These are phyloP conservation scores for Microcebus griseorufus DNA, from an alignment of 2,113 vertebrate genomes.

Conservation along the genomic window DNA sequence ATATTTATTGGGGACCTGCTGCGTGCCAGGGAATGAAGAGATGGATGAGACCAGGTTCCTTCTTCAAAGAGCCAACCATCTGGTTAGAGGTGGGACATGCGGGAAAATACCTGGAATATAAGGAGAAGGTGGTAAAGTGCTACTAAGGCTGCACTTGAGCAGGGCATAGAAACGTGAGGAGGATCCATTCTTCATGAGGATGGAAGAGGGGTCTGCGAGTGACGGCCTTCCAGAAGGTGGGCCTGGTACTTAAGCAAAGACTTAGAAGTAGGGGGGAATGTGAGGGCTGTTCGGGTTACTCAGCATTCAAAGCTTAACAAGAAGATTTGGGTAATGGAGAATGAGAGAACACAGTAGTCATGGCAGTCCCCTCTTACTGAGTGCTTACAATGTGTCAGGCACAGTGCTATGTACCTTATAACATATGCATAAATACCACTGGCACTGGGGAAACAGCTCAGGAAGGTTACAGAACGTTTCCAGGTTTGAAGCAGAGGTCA, in stretches of 20 bases:
- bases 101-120: background rate
- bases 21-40: background rate
- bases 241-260: background rate
- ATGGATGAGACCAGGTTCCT: background rate
- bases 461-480: background rate
- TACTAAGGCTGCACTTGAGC: background rate
- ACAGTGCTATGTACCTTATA: background rate
- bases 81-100: background rate
- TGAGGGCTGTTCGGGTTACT: background rate
- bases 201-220: background rate
- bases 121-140: background rate
- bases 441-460: background rate
- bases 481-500: background rate
- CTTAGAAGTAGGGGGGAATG: background rate
- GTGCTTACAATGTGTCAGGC: background rate
- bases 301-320: background rate
- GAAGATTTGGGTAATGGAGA: background rate
- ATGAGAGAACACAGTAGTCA: too few relatives aligned
- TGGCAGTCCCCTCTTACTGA: background rate
- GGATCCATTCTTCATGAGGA: background rate
- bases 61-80: background rate
- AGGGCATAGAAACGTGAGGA: background rate
- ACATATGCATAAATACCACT: background rate
- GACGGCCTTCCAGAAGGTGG: background rate
- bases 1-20: background rate